Base-by-base conservation (phyloP, 2,888 invertebrate species). In the Phoenoteleia sp. region DNA sequence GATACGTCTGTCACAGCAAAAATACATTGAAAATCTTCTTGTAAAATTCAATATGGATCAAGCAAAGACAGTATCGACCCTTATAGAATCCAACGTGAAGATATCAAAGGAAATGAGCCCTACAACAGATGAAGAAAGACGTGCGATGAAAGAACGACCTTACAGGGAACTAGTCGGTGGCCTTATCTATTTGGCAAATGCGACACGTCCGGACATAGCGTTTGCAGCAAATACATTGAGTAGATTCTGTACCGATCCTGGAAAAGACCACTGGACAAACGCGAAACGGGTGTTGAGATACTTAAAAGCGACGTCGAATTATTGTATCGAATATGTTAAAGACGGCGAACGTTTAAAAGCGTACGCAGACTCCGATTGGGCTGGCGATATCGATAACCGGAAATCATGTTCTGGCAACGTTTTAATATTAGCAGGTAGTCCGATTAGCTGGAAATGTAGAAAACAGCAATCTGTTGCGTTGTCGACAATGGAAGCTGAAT, bases 121-220 rank as follows among this genome's bases (percentile, higher is more conserved):
- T 0, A 36, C 7, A 25, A 19, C 39, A 0, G 69, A 76, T 27
- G 82, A 80, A 0, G 81, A 84, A 39, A 69, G 47, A 52, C n/a
- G 49, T 1, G 62, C 82, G 7, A 84, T 85, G 80, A 49, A 23
- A 42, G 58, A 52, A 23, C 19, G 58, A 23, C 87, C 88, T 1
- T 88, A 86, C 58, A 75, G 84, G 33, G 86, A 88, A 74, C 45
- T 88, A 27, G 27, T 88, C 0, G 87, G 88, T 0, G 69, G 82
- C 0, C 36, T 88, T n/a, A 87, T 88, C 21, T 87, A 87, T 27
- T 67, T 89, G 27, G 71, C 86, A 85, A 56, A 56, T 33, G 56
- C 56, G 9, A 60, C 58, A 0, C 39, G 62, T 0, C 87, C 87
- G 0, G 87, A 88, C 45, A 84, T 88, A 25, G 80, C 85, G 0